phyloP scores from a whole-genome alignment of 2,113 vertebrate species.

The Paramisgurnus dabryanus region DNA sequence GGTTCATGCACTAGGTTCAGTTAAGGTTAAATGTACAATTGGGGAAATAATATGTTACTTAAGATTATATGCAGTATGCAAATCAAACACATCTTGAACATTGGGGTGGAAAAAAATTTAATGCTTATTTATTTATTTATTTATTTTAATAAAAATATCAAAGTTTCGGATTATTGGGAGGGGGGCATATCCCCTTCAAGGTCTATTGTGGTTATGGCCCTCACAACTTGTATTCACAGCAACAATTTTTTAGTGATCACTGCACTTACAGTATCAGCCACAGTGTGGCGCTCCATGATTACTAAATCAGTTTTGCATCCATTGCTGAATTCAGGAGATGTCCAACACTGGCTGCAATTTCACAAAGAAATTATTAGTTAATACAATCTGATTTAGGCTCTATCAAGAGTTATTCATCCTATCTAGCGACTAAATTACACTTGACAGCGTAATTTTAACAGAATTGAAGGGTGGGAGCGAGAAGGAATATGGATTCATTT shows the following conservation, averaged over 20 bases:
- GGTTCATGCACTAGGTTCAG: background rate
- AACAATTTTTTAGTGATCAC: background rate
- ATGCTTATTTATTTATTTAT: no score
- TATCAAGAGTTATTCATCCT: slow-evolving; percentile 65
- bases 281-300: slow-evolving; percentile 65
- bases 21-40: slow-evolving; percentile 5
- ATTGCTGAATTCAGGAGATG: slow-evolving; percentile 26
- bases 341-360: slow-evolving; percentile 60
- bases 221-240: no score
- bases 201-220: no score
- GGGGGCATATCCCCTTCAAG: no score
- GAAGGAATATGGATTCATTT: slow-evolving; percentile 66
- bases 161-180: no score
- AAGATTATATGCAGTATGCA: slow-evolving; percentile 1
- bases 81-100: background rate
- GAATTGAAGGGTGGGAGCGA: slow-evolving; percentile 34
- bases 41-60: slow-evolving; percentile 26
- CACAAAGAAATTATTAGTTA: slow-evolving; percentile 70
- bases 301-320: background rate
- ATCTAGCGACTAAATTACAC: slow-evolving; percentile 61
- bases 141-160: no score
- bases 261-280: slow-evolving; percentile 52
- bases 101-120: no score
- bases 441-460: slow-evolving; percentile 64
- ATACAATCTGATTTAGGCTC: slow-evolving; percentile 67